Percentiles rank a stretch among this genome's conserved stretches.
Conservation (phyloP, 2,888 invertebrate species). For the Phymatocera aterrima region DNA sequence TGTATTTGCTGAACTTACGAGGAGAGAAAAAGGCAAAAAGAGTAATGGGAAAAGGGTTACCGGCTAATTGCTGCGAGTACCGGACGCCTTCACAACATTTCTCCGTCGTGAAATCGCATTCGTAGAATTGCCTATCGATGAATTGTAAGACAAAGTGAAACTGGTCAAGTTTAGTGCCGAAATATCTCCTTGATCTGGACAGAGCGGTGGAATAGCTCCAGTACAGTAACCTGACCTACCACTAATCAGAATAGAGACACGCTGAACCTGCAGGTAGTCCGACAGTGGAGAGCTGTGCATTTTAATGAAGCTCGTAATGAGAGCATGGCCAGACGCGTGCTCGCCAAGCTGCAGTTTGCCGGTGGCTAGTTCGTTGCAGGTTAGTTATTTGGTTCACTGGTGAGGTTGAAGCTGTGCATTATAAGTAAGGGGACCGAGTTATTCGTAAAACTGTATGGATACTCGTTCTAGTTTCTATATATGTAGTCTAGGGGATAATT, state of each 20-base stretch:
- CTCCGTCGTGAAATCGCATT: neutral
- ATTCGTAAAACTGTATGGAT: constrained; percentile 7
- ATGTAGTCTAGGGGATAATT: neutral
- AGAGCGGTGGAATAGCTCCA: too few relatives aligned
- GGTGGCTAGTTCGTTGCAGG: neutral
- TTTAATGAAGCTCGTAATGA: constrained; percentile 46
- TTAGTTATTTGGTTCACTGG: neutral
- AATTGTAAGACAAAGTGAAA: neutral
- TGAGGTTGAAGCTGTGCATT: constrained; percentile 24
- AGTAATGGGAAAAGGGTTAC: too few relatives aligned
- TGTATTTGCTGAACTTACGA: too few relatives aligned
- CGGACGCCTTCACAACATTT: neutral
- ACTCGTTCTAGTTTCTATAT: neutral
- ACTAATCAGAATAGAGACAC: constrained; percentile 11
- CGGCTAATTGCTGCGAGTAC: neutral
- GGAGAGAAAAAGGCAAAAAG: too few relatives aligned
- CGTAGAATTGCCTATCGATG: neutral
- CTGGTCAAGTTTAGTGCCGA: neutral
- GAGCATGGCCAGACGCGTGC: constrained; percentile 41
- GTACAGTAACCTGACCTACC: neutral
- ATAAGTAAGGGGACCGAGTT: constrained; percentile 14
- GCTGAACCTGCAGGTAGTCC: constrained; percentile 15
- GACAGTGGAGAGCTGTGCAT: constrained; percentile 37
- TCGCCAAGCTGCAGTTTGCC: constrained; percentile 1
- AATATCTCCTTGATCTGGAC: too few relatives aligned